A percentile compares a stretch with the other conserved stretches of the same genome.
Evolutionary conservation across 2,797 vertebrate genomes (phyloP).

Genomic region (Coregonus sp.): DNA sequence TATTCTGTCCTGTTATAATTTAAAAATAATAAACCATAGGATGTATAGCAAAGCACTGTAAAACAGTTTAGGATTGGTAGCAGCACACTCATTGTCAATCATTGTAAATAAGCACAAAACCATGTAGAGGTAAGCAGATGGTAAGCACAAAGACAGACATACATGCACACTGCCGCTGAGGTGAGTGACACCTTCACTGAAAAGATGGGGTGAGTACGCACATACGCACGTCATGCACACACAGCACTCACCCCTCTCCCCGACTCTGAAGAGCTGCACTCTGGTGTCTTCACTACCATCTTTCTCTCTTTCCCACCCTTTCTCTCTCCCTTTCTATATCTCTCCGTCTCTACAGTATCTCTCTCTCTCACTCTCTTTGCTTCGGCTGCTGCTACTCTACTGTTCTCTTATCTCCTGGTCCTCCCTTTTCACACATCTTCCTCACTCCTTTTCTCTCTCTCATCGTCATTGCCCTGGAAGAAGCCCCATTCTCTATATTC

Average conservation of each 20-base stretch:
- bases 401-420: neutral
- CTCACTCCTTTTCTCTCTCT: neutral
- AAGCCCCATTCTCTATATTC: constrained; percentile 54
- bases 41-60: constrained; percentile 43
- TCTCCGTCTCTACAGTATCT: neutral
- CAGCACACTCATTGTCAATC: constrained; percentile 43
- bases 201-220: constrained; percentile 50
- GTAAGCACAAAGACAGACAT: constrained; percentile 49
- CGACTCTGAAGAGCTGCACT: constrained; percentile 43
- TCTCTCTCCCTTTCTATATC: neutral
- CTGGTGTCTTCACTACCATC: constrained; percentile 36
- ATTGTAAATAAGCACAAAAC: constrained; percentile 26
- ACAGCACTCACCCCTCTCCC: constrained; percentile 54
- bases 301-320: constrained; percentile 44
- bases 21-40: constrained; percentile 4
- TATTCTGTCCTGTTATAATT: constrained; percentile 56
- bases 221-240: constrained; percentile 23
- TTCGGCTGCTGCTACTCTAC: neutral
- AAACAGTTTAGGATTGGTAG: constrained; percentile 25
- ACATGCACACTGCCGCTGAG: constrained; percentile 55
- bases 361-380: neutral
- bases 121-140: constrained; percentile 47
- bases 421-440: constrained; percentile 14
- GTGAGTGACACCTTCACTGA: constrained; percentile 58
- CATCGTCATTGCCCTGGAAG: constrained; percentile 52